These are phyloP conservation scores for Agriopis leucophaearia DNA, from an alignment of 2,888 invertebrate genomes.

Conservation along the genomic window DNA sequence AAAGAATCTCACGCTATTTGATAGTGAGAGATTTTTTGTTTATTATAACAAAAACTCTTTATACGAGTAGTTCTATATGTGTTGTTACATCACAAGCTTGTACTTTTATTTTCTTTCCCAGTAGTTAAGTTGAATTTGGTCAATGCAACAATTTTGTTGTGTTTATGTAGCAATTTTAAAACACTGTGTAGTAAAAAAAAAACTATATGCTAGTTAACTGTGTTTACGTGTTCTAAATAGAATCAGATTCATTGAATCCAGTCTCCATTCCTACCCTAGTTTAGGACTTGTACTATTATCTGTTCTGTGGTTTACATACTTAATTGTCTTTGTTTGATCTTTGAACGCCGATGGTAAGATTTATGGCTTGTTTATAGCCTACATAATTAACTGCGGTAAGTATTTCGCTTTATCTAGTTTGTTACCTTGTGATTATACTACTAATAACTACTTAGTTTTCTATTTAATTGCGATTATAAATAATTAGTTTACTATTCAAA, in stretches of 20 bases:
- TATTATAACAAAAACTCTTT: not conserved
- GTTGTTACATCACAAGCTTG: not conserved
- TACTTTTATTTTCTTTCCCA: conserved; percentile 8
- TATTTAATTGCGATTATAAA: no score
- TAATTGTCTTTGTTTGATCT: conserved; percentile 21
- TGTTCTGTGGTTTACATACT: conserved; percentile 8
- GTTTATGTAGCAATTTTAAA: conserved; percentile 15
- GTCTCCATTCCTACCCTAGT: conserved; percentile 19
- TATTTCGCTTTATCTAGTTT: not conserved
- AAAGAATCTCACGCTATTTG: no score
- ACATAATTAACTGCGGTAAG: conserved; percentile 2
- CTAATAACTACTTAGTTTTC: no score
- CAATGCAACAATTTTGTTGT: not conserved
- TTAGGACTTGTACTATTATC: no score
- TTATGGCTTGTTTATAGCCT: conserved; percentile 16
- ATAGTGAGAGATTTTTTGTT: no score
- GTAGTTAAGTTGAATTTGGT: not conserved
- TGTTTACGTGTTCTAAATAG: conserved; percentile 13
- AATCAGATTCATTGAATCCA: conserved; percentile 19
- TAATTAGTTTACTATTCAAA: no score
- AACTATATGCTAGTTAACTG: conserved; percentile 16
- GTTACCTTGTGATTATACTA: not conserved
- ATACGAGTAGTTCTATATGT: not conserved
- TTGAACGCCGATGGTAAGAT: conserved; percentile 17
- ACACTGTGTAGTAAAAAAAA: conserved; percentile 19